Evolutionary conservation across 2,113 vertebrate genomes (phyloP).

Genomic region (Rutilus rutilus): DNA sequence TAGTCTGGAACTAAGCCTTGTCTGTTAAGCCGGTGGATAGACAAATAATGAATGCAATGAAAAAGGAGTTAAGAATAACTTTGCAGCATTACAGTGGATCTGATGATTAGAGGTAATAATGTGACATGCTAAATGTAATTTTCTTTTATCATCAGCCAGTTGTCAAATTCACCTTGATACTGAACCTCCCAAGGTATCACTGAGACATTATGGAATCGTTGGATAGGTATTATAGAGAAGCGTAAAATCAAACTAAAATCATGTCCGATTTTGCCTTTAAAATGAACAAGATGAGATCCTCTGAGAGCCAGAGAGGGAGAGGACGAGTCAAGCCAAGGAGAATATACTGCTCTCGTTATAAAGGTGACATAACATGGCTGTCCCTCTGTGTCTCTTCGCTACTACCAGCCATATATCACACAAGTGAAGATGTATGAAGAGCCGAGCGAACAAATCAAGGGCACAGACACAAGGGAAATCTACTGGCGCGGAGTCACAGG

Average conservation of each 20-base stretch:
- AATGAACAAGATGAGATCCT: slow-evolving; percentile 28
- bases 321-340: slow-evolving; percentile 40
- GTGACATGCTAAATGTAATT: not conserved
- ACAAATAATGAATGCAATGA: not conserved
- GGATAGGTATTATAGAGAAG: not conserved
- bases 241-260: not conserved
- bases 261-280: slow-evolving; percentile 24
- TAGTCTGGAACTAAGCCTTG: too few relatives aligned
- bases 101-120: slow-evolving; percentile 1
- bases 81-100: slow-evolving; percentile 3
- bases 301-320: slow-evolving; percentile 5
- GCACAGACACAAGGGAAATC: slow-evolving; percentile 48
- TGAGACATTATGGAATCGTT: not conserved
- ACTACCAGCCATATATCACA: slow-evolving; percentile 55
- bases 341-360: slow-evolving; percentile 62
- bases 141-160: not conserved
- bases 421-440: slow-evolving; percentile 44
- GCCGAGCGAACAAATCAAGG: slow-evolving; percentile 59
- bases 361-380: slow-evolving; percentile 58
- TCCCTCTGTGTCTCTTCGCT: slow-evolving; percentile 47
- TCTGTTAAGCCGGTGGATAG: too few relatives aligned
- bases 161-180: not conserved
- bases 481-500: slow-evolving; percentile 44
- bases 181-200: not conserved
- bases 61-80: not conserved